Evolutionary conservation across 1,140 invertebrate genomes (phyloP).

Genomic region (Zaprionus camerounensis): DNA sequence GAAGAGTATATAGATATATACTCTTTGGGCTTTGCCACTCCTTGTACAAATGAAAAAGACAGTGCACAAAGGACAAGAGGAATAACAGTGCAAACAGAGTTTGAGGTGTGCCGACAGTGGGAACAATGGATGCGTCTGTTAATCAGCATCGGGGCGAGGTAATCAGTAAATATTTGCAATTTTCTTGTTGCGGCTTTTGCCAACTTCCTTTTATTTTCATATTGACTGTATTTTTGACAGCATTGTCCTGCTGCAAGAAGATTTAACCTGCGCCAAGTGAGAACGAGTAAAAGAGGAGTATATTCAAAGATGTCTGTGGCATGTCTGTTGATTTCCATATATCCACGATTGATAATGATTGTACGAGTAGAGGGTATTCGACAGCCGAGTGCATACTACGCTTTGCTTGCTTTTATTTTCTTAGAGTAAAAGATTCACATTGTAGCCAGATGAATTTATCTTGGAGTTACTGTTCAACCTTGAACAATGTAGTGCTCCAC

Average conservation of each 20-base stretch:
- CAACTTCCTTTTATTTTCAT: constrained; percentile 56
- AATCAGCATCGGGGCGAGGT: constrained; percentile 67
- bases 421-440: neutral
- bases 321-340: too few species aligned
- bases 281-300: neutral
- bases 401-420: neutral
- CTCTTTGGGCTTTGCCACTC: too few species aligned
- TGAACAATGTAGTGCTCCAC: constrained; percentile 14
- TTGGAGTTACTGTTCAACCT: constrained; percentile 20
- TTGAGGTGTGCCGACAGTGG: neutral
- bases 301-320: neutral
- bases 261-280: neutral
- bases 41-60: neutral
- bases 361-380: neutral
- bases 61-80: neutral
- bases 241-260: neutral
- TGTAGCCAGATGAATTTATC: neutral
- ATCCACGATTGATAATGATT: neutral
- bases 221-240: constrained; percentile 32
- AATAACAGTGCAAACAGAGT: neutral
- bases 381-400: neutral
- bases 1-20: too few species aligned
- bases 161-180: constrained; percentile 76
- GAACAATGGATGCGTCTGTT: constrained; percentile 58
- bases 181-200: constrained; percentile 57